These are phyloP conservation scores for Micrastur ruficollis DNA, from an alignment of 2,797 vertebrate genomes.

Conservation along the genomic window DNA sequence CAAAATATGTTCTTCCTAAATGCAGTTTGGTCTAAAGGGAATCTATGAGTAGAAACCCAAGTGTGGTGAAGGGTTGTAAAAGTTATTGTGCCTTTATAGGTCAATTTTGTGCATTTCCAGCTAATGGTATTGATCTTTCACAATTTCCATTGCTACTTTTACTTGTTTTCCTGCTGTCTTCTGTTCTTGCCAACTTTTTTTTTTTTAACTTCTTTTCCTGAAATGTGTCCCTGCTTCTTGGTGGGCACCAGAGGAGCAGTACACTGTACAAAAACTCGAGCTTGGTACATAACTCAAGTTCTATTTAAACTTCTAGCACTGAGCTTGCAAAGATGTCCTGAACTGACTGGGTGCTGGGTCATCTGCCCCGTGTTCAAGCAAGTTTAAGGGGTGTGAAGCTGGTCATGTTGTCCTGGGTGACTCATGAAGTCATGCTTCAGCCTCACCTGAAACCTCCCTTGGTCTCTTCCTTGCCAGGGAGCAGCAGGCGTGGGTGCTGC, in stretches of 20 bases:
- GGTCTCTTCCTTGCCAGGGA: not conserved
- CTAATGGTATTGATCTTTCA: not conserved
- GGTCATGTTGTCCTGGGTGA: not conserved
- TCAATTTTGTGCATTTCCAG: not conserved
- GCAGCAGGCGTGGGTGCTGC: not conserved
- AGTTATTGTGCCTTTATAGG: not conserved
- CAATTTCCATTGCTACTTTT: not conserved
- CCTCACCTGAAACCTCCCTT: not conserved
- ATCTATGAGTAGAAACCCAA: not conserved
- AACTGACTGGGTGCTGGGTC: not conserved
- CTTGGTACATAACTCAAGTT: not conserved
- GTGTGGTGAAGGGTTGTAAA: not conserved
- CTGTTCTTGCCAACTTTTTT: not conserved
- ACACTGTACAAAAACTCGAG: not conserved
- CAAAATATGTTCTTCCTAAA: not conserved
- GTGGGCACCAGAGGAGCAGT: not conserved
- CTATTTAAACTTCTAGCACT: not conserved
- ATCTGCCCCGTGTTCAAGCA: rapidly evolving
- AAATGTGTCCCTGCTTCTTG: not conserved
- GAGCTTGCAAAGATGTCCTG: not conserved
- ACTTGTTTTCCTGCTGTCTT: not conserved
- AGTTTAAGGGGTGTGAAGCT: not conserved
- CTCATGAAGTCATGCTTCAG: not conserved
- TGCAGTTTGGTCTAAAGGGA: not conserved
- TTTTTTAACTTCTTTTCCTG: not conserved